Conservation (phyloP, 2,113 vertebrate species). For the Trematocara marginatum region DNA sequence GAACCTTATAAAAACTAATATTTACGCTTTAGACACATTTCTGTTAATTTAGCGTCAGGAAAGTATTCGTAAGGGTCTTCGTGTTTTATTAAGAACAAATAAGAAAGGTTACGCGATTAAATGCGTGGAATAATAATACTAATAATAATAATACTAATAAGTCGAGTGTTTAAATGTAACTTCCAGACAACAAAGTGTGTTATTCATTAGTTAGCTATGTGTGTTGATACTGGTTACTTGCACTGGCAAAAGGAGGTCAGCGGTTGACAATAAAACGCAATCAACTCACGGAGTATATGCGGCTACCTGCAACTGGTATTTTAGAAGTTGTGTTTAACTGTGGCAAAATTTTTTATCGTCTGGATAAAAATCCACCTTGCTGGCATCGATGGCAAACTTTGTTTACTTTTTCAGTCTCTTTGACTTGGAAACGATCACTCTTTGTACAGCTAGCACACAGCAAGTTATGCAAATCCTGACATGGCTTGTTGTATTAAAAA, state of each 20-base stretch:
- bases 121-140: not conserved
- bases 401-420: not conserved
- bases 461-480: not conserved
- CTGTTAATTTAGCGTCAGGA: not conserved
- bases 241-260: not conserved
- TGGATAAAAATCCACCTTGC: not conserved
- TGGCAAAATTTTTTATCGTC: accelerated
- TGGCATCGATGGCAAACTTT: not conserved
- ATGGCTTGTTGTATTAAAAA: not conserved
- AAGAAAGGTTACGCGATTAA: not conserved
- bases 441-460: not conserved
- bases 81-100: not conserved
- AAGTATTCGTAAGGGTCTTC: not conserved
- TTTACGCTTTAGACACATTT: not conserved
- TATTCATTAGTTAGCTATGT: not conserved
- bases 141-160: not conserved
- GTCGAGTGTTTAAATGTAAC: not conserved
- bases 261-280: not conserved
- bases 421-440: not conserved
- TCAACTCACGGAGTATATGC: not conserved
- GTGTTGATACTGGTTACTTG: not conserved
- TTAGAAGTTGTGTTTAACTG: not conserved
- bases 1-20: not conserved
- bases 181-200: not conserved
- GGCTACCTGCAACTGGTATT: not conserved